Base-by-base conservation (phyloP, 2,797 vertebrate species). In the Danio aesculapii region DNA sequence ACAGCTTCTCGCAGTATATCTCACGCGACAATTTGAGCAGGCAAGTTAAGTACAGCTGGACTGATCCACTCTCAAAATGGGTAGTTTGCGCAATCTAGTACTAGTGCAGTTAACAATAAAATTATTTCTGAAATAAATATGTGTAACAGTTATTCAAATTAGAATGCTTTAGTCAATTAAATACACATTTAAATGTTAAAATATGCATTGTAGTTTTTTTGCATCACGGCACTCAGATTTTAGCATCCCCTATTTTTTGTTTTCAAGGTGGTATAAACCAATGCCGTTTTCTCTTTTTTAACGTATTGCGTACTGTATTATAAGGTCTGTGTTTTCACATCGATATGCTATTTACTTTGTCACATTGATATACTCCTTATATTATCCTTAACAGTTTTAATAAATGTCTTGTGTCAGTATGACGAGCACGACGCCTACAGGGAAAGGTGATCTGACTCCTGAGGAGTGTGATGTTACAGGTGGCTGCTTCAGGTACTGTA, bases 401-500 rank as follows among this genome's bases (percentile, higher is more conserved):
- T 0, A 47, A 46, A 62, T 46, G 9, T 6, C 17, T 57, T 7
- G 39, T 41, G 10, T n/a, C 8, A 50, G 50, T 12, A 82, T 61
- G 69, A 58, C 64, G 13, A 90, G 46, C 76, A 95, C 95, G 95
- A 92, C 93, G 77, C 91, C 92, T 62, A 82, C 89, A 10, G 88
- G 86, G 88, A 95, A 86, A 88, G 94, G 95, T 50, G 93, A 95
- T 68, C 86, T 96, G 81, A 92, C 91, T 21, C 79, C 73, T 11
- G 93, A 94, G 69, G 95, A 97, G 90, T 89, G 92, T 93, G 59
- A 90, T 97, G 80, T 85, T 97, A 81, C 92, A 92, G 43, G 90
- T 92, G 44, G 94, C 97, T 77, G 88, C 91, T 67, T 87, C 92
- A 91, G 95, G 96, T 97, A 84, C 88, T 91, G 19, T 12, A 39